A percentile compares a stretch with the other conserved stretches of the same genome.
Evolutionary conservation across 2,888 invertebrate species (phyloP).

Genomic region (Ptilodon capucinus): DNA sequence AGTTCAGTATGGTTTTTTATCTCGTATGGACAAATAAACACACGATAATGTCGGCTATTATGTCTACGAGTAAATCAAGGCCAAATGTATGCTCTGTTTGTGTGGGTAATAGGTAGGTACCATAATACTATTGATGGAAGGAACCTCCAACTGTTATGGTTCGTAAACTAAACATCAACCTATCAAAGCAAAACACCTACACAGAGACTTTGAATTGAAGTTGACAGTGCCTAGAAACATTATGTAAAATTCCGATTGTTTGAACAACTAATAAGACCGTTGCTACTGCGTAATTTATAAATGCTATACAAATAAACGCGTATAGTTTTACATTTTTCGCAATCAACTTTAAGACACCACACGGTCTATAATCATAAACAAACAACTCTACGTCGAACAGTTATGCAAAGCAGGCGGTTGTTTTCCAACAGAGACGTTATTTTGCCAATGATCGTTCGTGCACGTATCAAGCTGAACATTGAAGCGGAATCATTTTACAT

Average conservation of each 20-base stretch:
- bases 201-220: too few relatives aligned
- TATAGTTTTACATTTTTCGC: neutral
- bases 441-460: neutral
- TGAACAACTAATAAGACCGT: neutral
- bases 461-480: neutral
- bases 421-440: too few relatives aligned
- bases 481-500: neutral
- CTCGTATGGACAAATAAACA: slow-evolving; percentile 7
- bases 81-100: slow-evolving; percentile 6
- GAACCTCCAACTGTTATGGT: neutral
- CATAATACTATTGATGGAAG: neutral
- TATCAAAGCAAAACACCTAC: too few relatives aligned
- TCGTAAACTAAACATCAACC: neutral
- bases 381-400: neutral
- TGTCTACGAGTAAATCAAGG: slow-evolving; percentile 23
- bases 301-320: neutral
- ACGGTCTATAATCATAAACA: neutral
- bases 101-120: slow-evolving; percentile 13
- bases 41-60: slow-evolving; percentile 20
- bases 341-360: neutral
- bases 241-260: neutral
- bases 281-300: neutral
- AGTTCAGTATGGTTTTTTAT: slow-evolving; percentile 10
- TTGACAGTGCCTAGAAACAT: too few relatives aligned
- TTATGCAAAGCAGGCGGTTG: neutral